Conservation (phyloP, 2,888 invertebrate genomes). For the Capitulum mitella region DNA sequence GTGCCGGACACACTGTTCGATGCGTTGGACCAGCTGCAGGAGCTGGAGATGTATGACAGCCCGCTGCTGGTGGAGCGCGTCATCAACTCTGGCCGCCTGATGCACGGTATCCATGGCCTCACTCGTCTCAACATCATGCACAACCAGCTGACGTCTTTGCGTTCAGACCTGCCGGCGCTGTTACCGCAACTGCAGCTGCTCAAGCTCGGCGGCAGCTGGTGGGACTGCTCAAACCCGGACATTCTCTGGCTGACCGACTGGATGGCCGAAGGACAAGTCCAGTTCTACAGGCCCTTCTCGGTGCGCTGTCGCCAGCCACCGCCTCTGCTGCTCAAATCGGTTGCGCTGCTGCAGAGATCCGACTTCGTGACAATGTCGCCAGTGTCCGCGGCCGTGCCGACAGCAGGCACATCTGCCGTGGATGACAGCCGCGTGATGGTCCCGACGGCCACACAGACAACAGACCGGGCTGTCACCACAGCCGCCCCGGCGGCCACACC, state of each 20-base stretch:
- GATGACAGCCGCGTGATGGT: too few species aligned
- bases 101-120: conserved; percentile 62
- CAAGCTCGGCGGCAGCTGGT: conserved; percentile 57
- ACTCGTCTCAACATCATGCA: conserved; percentile 61
- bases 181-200: conserved; percentile 59
- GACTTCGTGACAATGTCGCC: conserved; percentile 15
- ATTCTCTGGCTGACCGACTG: conserved; percentile 42
- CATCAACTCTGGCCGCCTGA: conserved; percentile 61
- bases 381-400: neutral
- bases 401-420: neutral
- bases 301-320: neutral
- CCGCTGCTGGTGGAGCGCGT: conserved; percentile 47
- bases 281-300: conserved; percentile 27
- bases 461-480: neutral
- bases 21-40: conserved; percentile 61
- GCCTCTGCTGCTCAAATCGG: neutral
- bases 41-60: conserved; percentile 67
- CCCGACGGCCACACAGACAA: neutral
- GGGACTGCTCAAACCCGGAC: conserved; percentile 55
- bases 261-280: conserved; percentile 30
- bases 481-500: too few species aligned
- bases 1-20: conserved; percentile 57
- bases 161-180: conserved; percentile 59
- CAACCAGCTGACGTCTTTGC: conserved; percentile 56
- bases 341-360: neutral